These are phyloP conservation scores for Agrochola circellaris DNA, from an alignment of 2,888 invertebrate genomes.

Conservation along the genomic window DNA sequence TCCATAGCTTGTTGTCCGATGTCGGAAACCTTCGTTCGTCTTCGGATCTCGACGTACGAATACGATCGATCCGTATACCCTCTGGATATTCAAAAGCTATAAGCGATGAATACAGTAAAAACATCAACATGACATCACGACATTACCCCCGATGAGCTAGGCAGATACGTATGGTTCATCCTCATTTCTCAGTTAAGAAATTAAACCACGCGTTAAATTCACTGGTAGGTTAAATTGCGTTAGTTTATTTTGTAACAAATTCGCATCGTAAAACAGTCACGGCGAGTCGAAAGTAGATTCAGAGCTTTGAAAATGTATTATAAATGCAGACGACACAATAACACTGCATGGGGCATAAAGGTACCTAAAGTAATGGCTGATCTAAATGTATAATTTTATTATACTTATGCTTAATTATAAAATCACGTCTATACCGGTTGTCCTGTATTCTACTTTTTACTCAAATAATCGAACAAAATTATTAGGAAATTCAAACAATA, in stretches of 20 bases:
- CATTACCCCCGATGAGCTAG: too few species aligned
- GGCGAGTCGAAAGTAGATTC: background rate
- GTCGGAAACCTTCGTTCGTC: too few species aligned
- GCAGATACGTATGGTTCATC: too few species aligned
- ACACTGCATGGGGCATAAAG: background rate
- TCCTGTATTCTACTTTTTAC: background rate
- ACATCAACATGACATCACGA: too few species aligned
- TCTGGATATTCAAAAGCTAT: too few species aligned
- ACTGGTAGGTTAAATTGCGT: too few species aligned
- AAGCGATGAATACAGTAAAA: too few species aligned
- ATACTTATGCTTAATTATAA: background rate
- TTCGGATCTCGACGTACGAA: too few species aligned
- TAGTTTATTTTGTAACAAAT: background rate
- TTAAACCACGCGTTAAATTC: background rate
- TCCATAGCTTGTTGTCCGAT: too few species aligned
- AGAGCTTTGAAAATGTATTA: background rate
- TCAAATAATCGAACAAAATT: background rate
- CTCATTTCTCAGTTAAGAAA: background rate
- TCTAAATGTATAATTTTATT: background rate
- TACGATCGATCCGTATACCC: too few species aligned
- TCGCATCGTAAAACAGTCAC: background rate
- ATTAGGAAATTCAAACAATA: conserved; percentile 1
- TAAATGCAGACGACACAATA: background rate
- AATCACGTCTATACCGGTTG: background rate
- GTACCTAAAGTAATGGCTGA: background rate